These are phyloP conservation scores for Drepana arcuata DNA, from an alignment of 1,140 invertebrate genomes.

Conservation along the genomic window DNA sequence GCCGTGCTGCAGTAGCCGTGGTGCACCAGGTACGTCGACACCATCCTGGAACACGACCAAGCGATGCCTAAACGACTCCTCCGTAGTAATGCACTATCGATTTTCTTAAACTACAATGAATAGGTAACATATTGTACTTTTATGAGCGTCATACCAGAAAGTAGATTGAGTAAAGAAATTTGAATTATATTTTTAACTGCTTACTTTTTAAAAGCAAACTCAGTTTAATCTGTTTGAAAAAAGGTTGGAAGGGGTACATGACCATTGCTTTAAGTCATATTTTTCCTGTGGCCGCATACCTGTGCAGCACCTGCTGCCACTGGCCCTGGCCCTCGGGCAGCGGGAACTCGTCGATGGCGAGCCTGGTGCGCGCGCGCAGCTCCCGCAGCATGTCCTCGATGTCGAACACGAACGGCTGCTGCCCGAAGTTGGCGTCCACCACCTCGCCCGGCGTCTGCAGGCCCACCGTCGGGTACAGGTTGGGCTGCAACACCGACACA, in stretches of 20 bases:
- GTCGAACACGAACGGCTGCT: constrained; percentile 97
- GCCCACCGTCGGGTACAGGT: constrained; percentile 98
- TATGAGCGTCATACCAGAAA: too few species aligned
- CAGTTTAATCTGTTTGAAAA: too few species aligned
- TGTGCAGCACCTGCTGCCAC: constrained; percentile 92
- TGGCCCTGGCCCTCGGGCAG: constrained; percentile 90
- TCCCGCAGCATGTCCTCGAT: constrained; percentile 98
- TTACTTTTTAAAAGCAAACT: too few species aligned
- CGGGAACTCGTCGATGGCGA: constrained; percentile 90
- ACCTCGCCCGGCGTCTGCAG: constrained; percentile 98
- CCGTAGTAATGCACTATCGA: too few species aligned
- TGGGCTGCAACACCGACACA: constrained; percentile 85
- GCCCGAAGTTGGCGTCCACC: constrained; percentile 99
- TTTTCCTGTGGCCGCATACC: too few species aligned
- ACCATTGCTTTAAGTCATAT: too few species aligned
- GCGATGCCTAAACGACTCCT: too few species aligned
- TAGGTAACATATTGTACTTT: too few species aligned
- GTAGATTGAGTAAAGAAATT: too few species aligned
- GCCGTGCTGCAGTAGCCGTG: constrained; percentile 97
- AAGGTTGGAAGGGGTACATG: too few species aligned
- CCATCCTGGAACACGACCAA: constrained; percentile 81
- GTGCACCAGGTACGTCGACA: constrained; percentile 97
- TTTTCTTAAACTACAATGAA: too few species aligned
- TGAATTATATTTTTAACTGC: too few species aligned
- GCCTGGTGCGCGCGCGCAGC: constrained; percentile 84